Evolutionary conservation across 2,797 vertebrate species (phyloP).

Genomic region (Spheniscus humboldti): DNA sequence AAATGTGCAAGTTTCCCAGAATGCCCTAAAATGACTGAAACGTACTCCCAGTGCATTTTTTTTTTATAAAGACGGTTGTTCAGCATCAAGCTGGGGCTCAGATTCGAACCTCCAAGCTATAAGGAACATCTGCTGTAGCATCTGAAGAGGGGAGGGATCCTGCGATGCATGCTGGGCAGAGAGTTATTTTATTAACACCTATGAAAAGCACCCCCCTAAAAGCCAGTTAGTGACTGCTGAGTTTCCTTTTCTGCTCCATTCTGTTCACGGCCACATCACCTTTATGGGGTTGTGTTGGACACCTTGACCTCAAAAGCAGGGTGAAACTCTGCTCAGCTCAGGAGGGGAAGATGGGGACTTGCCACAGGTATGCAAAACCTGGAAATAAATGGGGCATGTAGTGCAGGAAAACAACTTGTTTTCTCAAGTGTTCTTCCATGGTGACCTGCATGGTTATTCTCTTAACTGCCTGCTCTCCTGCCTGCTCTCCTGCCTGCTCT

Average conservation of each 20-base stretch:
- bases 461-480: background rate
- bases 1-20: background rate
- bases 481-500: background rate
- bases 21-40: background rate
- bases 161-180: background rate
- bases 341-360: background rate
- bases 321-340: background rate
- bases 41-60: accelerated
- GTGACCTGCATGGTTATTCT: background rate
- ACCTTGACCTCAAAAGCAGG: background rate
- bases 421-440: background rate
- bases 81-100: background rate
- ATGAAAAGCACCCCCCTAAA: background rate
- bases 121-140: background rate
- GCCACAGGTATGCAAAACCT: background rate
- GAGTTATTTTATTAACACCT: background rate
- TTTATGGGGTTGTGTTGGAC: background rate
- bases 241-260: background rate
- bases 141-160: background rate
- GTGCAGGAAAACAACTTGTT: background rate
- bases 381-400: accelerated
- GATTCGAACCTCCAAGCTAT: background rate
- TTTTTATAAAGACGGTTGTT: background rate
- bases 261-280: background rate
- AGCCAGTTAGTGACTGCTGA: no score